phyloP scores from a whole-genome alignment of 92 coral and sea anemone species.

The Actinostola sp. region DNA sequence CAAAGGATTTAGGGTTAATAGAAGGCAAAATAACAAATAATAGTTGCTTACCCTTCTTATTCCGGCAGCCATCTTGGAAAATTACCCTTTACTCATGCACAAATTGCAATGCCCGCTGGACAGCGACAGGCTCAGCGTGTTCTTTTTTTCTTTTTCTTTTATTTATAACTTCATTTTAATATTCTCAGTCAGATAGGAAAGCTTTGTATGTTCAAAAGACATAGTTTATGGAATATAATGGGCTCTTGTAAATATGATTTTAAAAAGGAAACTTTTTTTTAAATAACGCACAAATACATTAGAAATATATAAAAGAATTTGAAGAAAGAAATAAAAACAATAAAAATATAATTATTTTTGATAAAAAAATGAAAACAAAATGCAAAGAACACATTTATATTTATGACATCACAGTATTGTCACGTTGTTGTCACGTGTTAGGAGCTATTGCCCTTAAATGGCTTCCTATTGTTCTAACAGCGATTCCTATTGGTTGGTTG shows the following conservation, averaged over 20 bases:
- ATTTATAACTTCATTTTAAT: too few species aligned
- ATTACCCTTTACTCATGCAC: background rate
- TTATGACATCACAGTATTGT: too few species aligned
- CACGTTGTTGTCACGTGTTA: too few species aligned
- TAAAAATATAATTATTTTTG: background rate
- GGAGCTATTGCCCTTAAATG: constrained; percentile 14
- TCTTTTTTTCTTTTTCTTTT: background rate
- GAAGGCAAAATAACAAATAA: background rate
- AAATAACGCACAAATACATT: too few species aligned
- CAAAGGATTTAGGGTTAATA: background rate
- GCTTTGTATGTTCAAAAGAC: too few species aligned
- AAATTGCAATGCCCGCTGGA: background rate
- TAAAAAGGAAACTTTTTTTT: too few species aligned
- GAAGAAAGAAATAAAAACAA: too few species aligned
- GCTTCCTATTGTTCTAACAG: constrained; percentile 21
- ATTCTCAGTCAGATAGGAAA: too few species aligned
- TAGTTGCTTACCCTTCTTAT: constrained; percentile 8
- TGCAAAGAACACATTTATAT: background rate
- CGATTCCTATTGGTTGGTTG: constrained; percentile 13
- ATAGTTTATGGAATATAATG: too few species aligned
- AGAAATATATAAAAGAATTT: too few species aligned
- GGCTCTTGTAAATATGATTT: too few species aligned
- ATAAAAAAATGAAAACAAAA: background rate
- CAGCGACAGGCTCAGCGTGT: constrained; percentile 14
- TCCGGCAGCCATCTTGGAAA: constrained; percentile 40